These are phyloP conservation scores for Strigamia transsilvanica DNA, from an alignment of 2,888 invertebrate genomes.

Conservation along the genomic window DNA sequence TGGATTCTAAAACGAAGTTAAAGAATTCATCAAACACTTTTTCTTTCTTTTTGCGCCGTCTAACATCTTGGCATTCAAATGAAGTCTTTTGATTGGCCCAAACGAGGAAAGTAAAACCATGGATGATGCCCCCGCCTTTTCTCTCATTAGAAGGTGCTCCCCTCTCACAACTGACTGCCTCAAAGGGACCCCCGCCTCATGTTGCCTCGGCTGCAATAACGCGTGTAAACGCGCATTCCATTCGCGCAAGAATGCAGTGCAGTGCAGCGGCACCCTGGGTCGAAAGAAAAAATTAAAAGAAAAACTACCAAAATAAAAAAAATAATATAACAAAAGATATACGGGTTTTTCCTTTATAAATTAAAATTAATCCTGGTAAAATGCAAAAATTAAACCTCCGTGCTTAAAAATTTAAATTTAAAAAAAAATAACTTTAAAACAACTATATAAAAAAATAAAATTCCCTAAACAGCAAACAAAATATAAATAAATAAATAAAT, in stretches of 20 bases:
- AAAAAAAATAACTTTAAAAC: neutral
- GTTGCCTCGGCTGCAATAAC: conserved; percentile 43
- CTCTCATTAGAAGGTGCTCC: conserved; percentile 48
- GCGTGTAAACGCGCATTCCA: conserved; percentile 49
- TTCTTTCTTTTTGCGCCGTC: neutral
- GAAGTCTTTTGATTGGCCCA: conserved; percentile 24
- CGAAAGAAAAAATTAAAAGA: conserved; percentile 31
- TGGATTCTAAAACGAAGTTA: conserved; percentile 8
- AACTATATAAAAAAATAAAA: neutral
- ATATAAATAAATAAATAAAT: neutral
- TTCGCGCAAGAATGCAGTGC: conserved; percentile 43
- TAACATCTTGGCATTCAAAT: neutral
- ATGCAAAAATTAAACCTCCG: neutral
- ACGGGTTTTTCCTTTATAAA: neutral
- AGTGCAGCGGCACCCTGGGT: conserved; percentile 43
- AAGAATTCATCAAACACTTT: conserved; percentile 9
- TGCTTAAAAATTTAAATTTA: neutral
- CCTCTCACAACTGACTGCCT: conserved; percentile 34
- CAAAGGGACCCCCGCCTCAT: conserved; percentile 42
- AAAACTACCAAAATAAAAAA: neutral
- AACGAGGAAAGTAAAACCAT: conserved; percentile 16
- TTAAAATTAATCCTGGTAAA: neutral
- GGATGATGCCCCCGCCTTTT: conserved; percentile 32
- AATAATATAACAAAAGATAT: conserved; percentile 23
- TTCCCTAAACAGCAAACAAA: too few species aligned